These are phyloP conservation scores for Hirundichthys speculiger DNA, from an alignment of 2,113 vertebrate species.

Conservation along the genomic window DNA sequence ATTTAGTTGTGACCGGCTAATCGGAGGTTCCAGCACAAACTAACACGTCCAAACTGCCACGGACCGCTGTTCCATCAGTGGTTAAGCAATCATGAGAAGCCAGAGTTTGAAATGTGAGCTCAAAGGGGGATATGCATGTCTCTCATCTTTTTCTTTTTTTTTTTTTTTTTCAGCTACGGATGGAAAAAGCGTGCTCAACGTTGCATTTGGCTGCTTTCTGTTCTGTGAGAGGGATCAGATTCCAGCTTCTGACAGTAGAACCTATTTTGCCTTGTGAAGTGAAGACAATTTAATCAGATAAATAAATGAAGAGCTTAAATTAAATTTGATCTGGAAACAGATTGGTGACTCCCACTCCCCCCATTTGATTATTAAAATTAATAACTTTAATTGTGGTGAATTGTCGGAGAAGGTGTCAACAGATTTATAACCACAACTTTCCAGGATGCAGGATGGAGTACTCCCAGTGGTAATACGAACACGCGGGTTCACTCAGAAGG, in stretches of 20 bases:
- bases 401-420: too few relatives aligned
- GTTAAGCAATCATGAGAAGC: slow-evolving; percentile 55
- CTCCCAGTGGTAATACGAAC: slow-evolving; percentile 4
- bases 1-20: slow-evolving; percentile 49
- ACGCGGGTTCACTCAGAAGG: slow-evolving; percentile 3
- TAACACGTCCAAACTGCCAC: slow-evolving; percentile 26
- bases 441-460: background rate
- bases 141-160: slow-evolving; percentile 63
- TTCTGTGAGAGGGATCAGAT: slow-evolving; percentile 63
- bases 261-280: slow-evolving; percentile 56
- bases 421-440: too few relatives aligned
- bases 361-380: too few relatives aligned
- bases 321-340: slow-evolving; percentile 56
- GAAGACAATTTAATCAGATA: slow-evolving; percentile 43
- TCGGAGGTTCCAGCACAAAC: slow-evolving; percentile 37
- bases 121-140: slow-evolving; percentile 63
- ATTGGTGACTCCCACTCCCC: slow-evolving; percentile 24
- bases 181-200: slow-evolving; percentile 57
- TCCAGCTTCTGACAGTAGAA: slow-evolving; percentile 61
- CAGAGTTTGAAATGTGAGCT: slow-evolving; percentile 62
- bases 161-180: slow-evolving; percentile 44
- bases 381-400: too few relatives aligned
- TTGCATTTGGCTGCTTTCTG: slow-evolving; percentile 70
- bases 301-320: slow-evolving; percentile 42
- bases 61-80: slow-evolving; percentile 31